These are phyloP conservation scores for Neoscelio sp. DNA, from an alignment of 2,888 invertebrate species.

Conservation along the genomic window DNA sequence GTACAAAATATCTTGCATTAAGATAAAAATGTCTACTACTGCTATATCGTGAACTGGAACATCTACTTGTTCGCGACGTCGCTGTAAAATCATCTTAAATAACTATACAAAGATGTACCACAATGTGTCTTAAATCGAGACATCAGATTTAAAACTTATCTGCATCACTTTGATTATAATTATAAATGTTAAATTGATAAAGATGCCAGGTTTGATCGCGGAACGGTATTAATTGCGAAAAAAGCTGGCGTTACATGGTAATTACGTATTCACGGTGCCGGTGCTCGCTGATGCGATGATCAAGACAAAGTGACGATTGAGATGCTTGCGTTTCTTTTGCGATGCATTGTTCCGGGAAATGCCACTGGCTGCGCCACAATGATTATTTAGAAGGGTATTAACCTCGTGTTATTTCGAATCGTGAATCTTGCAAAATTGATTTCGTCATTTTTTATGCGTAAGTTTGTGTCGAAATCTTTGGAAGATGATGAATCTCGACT, in stretches of 20 bases:
- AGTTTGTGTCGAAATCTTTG: neutral
- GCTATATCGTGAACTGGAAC: too few relatives aligned
- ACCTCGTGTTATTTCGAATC: neutral
- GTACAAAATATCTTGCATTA: too few relatives aligned
- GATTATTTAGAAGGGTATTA: slow-evolving; percentile 43
- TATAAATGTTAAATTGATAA: slow-evolving; percentile 38
- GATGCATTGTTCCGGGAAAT: slow-evolving; percentile 62
- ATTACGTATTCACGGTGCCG: slow-evolving; percentile 63
- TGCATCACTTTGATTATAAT: neutral
- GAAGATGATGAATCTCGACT: too few relatives aligned
- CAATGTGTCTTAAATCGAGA: too few relatives aligned
- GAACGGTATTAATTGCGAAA: slow-evolving; percentile 60
- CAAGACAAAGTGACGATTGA: slow-evolving; percentile 65
- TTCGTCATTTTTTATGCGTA: neutral
- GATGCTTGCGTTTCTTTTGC: slow-evolving; percentile 48
- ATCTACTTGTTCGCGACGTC: too few relatives aligned
- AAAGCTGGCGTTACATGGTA: slow-evolving; percentile 64
- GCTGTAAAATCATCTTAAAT: too few relatives aligned
- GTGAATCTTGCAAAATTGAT: neutral
- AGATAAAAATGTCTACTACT: too few relatives aligned
- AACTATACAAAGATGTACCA: too few relatives aligned
- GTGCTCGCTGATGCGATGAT: slow-evolving; percentile 63
- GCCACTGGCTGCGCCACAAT: slow-evolving; percentile 24
- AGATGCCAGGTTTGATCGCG: slow-evolving; percentile 40
- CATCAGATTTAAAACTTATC: too few relatives aligned